phyloP scores from a whole-genome alignment of 2,113 vertebrate species.

The Rhinogobius similis region DNA sequence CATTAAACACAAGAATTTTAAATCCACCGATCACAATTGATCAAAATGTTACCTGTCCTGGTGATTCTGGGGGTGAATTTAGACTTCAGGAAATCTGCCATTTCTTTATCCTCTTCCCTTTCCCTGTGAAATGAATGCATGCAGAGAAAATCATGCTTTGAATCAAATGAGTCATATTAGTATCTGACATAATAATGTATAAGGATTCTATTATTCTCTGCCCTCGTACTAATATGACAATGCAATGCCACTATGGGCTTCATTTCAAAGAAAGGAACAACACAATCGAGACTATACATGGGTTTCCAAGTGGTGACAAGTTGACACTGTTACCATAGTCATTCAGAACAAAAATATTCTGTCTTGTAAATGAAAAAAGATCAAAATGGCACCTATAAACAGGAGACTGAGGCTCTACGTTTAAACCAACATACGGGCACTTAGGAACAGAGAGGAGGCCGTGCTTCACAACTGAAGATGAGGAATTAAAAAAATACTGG shows the following conservation, averaged over 20 bases:
- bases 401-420: too few species aligned
- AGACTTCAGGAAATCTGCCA: slow-evolving; percentile 87
- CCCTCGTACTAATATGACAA: background rate
- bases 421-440: too few species aligned
- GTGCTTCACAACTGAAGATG: too few species aligned
- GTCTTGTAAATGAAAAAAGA: too few species aligned
- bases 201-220: background rate
- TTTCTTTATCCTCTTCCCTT: slow-evolving; percentile 88
- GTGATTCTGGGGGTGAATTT: slow-evolving; percentile 81
- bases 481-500: too few species aligned
- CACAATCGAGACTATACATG: background rate
- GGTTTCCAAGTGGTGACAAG: background rate
- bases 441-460: too few species aligned
- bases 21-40: background rate
- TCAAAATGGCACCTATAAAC: too few species aligned
- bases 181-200: background rate
- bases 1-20: slow-evolving; percentile 5
- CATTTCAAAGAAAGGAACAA: background rate
- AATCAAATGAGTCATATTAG: too few species aligned
- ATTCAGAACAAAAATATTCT: background rate
- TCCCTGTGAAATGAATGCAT: slow-evolving; percentile 69
- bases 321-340: background rate
- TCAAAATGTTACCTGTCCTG: slow-evolving; percentile 61
- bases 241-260: background rate
- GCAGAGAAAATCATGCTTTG: background rate